These are phyloP conservation scores for Symphodus melops DNA, from an alignment of 2,113 vertebrate species.

Conservation along the genomic window DNA sequence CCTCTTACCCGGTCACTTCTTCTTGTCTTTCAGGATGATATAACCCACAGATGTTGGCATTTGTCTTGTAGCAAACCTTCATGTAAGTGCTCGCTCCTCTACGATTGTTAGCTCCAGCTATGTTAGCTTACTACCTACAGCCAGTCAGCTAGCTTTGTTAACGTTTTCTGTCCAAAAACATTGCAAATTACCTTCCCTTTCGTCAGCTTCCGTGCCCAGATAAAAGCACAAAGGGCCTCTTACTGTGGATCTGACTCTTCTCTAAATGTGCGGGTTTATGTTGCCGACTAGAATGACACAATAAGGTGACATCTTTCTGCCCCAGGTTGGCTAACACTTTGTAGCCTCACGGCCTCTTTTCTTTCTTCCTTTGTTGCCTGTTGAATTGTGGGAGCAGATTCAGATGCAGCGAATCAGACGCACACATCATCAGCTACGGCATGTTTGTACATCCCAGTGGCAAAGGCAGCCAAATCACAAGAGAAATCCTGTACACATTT, in stretches of 20 bases:
- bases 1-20: conserved; percentile 19
- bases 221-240: background rate
- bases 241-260: background rate
- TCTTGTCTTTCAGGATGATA: background rate
- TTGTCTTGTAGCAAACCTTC: conserved; percentile 5
- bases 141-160: conserved; percentile 64
- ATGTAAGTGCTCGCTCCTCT: conserved; percentile 35
- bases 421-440: conserved; percentile 32
- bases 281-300: conserved; percentile 15
- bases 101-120: conserved; percentile 61
- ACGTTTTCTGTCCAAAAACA: conserved; percentile 60
- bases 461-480: background rate
- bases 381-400: conserved; percentile 82
- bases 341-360: conserved; percentile 76
- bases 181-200: conserved; percentile 33
- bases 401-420: conserved; percentile 65
- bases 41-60: background rate
- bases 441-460: conserved; percentile 22
- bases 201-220: conserved; percentile 5
- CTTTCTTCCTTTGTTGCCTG: conserved; percentile 85
- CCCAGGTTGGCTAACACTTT: conserved; percentile 70
- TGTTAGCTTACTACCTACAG: conserved; percentile 50
- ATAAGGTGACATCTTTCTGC: conserved; percentile 50
- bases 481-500: background rate
- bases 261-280: conserved; percentile 14